Evolutionary conservation across 2,113 vertebrate species (phyloP).

Genomic region (Anolis sagrei): DNA sequence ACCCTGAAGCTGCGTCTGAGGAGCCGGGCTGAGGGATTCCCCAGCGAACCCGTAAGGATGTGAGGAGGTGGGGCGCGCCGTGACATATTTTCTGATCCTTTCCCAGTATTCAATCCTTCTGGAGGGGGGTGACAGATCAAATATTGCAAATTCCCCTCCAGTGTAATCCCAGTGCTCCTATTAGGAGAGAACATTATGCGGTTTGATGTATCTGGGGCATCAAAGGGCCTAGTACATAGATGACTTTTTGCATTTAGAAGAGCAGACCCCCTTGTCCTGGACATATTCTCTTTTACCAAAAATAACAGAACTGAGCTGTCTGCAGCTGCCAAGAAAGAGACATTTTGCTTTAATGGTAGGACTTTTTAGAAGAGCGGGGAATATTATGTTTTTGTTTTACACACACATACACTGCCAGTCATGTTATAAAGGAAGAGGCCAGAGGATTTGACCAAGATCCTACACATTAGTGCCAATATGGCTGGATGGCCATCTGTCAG

Average conservation of each 20-base stretch:
- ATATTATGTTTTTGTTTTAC: neutral
- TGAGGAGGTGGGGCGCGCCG: neutral
- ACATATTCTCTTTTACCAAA: slow-evolving; percentile 9
- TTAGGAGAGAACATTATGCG: slow-evolving; percentile 36
- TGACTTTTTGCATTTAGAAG: slow-evolving; percentile 33
- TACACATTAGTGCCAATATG: too few relatives aligned
- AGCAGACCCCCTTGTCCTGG: slow-evolving; percentile 40
- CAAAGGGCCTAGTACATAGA: slow-evolving; percentile 29
- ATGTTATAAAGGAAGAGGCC: too few relatives aligned
- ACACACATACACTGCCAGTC: fast-evolving
- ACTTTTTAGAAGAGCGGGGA: neutral
- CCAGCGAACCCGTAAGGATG: neutral
- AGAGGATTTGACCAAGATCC: neutral
- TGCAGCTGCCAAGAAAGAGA: neutral
- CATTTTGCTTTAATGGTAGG: neutral
- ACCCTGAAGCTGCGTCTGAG: neutral
- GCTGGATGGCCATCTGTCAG: too few relatives aligned
- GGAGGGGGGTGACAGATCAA: slow-evolving; percentile 17
- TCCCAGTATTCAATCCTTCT: slow-evolving; percentile 21
- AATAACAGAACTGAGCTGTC: neutral
- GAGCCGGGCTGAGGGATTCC: slow-evolving; percentile 5
- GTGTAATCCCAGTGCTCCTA: slow-evolving; percentile 41
- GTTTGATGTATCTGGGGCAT: slow-evolving; percentile 63
- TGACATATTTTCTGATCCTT: slow-evolving; percentile 27
- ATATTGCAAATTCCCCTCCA: neutral